Evolutionary conservation across 2,888 invertebrate genomes (phyloP), one percentile per base, ranked within the genome.

Genomic region (Agriopis aurantiaria): DNA sequence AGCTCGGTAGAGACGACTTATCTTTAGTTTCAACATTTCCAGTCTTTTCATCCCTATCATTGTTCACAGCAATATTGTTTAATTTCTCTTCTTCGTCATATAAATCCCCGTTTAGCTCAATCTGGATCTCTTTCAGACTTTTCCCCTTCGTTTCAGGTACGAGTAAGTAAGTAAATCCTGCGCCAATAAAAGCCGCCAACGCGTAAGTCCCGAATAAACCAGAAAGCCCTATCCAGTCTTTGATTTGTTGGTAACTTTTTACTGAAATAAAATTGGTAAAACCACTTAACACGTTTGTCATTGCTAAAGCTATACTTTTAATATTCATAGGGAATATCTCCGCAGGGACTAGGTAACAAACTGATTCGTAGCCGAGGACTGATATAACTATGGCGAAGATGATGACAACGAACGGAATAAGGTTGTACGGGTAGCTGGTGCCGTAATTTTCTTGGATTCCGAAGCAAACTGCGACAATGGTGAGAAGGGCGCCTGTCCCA

Each of bases 101-200:
- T 0, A 77, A 55, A 46, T 80, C 76, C 8, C 92, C 91, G 72
- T 95, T 91, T 8, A 96, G 76, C 49, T 93, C 85, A 48, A 92
- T 88, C 77, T 95, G 95, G 60, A 96, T 95, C 70, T 95, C 95
- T 45, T 90, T 82, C 46, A 96, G 86, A 57, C 95, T 95, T 75
- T 95, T 95, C 0, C 95, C 95, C 74, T 93, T 95, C 0, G 95
- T 95, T 84, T 96, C 96, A 8, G 95, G 95, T 0, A 95, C 91
- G 57, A 88, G 60, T 8, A 90, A 80, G 14, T 83, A 77, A 1
- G 94, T 89, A 72, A 95, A 95, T 3, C 89, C 60, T 1, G 92
- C 86, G 0, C 95, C 95, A 14, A 86, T 59, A n/a, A 93, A 82
- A 9, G 94, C 88, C 3, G 91, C 85, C 0, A 79, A 52, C 0